Conservation (phyloP, 2,888 invertebrate species). For the Clivina fossor region DNA sequence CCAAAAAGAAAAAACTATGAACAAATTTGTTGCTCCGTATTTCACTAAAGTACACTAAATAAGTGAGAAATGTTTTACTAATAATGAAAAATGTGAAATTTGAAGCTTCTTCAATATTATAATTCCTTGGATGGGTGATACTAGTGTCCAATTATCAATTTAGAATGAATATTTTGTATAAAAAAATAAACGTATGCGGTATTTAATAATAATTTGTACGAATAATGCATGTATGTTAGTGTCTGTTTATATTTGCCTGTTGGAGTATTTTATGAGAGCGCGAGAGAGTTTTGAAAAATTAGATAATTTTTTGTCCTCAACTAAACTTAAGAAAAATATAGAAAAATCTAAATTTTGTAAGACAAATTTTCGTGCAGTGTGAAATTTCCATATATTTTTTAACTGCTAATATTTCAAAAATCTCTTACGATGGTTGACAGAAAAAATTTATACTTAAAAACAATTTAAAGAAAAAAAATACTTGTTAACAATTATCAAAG, state of each 20-base stretch:
- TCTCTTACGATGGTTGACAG: constrained; percentile 29
- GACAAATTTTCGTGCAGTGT: constrained; percentile 6
- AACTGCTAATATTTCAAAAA: constrained; percentile 34
- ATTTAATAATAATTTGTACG: no score
- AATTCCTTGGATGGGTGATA: constrained; percentile 34
- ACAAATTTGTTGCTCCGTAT: constrained; percentile 38
- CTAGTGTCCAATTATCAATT: constrained; percentile 27
- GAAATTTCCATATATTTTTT: background rate
- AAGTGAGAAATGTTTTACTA: constrained; percentile 24
- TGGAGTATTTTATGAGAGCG: constrained; percentile 28
- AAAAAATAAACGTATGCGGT: constrained; percentile 21
- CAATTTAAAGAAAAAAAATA: constrained; percentile 16
- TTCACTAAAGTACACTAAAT: constrained; percentile 16
- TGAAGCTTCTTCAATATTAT: constrained; percentile 32
- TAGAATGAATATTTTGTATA: constrained; percentile 34
- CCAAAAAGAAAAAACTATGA: constrained; percentile 45
- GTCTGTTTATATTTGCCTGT: constrained; percentile 34
- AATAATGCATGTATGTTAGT: constrained; percentile 26
- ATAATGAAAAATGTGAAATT: constrained; percentile 28
- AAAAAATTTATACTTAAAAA: constrained; percentile 19
- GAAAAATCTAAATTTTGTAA: background rate
- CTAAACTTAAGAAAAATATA: background rate
- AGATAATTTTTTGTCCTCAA: constrained; percentile 19
- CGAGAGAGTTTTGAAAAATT: constrained; percentile 34
- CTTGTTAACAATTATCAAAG: constrained; percentile 27